Conservation (phyloP, 2,113 vertebrate genomes). For the Takifugu bimaculatus region DNA sequence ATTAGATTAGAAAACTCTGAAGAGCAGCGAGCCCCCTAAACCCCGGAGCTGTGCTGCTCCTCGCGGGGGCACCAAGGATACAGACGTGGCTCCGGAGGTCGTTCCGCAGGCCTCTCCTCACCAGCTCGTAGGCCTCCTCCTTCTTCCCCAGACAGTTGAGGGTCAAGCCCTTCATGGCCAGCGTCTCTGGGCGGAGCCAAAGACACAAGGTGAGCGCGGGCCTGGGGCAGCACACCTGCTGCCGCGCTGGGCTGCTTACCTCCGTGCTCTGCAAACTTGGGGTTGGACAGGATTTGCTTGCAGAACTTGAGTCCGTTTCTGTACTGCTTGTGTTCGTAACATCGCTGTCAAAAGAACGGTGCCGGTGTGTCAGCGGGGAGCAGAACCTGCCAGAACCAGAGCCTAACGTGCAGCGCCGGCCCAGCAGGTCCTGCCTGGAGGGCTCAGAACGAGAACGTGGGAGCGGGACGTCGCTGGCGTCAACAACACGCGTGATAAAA, state of each 20-base stretch:
- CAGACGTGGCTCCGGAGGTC: conserved; percentile 98
- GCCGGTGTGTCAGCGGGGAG: neutral
- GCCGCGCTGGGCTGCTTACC: conserved; percentile 73
- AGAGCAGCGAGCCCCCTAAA: neutral
- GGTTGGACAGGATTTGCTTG: conserved; percentile 98
- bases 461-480: too few species aligned
- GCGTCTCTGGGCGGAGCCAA: conserved; percentile 80
- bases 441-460: too few species aligned
- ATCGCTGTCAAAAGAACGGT: conserved; percentile 79
- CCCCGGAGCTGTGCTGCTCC: too few species aligned
- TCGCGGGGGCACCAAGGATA: conserved; percentile 78
- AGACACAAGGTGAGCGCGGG: neutral
- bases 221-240: conserved; percentile 76
- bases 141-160: conserved; percentile 98
- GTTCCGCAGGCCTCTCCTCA: conserved; percentile 93
- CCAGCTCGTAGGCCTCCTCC: conserved; percentile 96
- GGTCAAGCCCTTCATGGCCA: conserved; percentile 98
- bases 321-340: conserved; percentile 99
- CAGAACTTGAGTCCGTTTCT: conserved; percentile 99
- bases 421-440: too few species aligned
- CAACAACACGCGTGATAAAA: too few species aligned
- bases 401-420: too few species aligned
- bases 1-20: too few species aligned
- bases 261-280: conserved; percentile 98
- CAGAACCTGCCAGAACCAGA: neutral